Base-by-base conservation (phyloP, 2,888 invertebrate genomes). In the Hyposoter dolosus region DNA sequence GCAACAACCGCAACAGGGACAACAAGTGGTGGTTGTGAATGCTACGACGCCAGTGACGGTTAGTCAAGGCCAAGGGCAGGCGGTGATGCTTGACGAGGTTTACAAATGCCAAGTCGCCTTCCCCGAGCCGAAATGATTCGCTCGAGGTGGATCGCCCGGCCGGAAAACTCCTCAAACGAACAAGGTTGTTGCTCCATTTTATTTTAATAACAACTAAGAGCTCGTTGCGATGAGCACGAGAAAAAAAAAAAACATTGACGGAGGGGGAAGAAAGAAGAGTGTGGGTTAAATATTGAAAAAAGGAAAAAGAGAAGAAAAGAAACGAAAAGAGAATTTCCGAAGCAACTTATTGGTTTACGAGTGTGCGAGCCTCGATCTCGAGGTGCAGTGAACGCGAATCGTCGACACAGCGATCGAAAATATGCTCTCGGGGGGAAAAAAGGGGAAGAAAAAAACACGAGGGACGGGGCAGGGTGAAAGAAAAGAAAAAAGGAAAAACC, bases 31-130 rank as follows among this genome's bases (percentile, higher is more conserved):
- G 43, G 94, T 94, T n/a, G 94, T 94, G 32, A 94, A 94, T 81
- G 90, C 94, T 23, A 90, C 94, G 60, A 93, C 94, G 63, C 93
- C 94, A 17, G 93, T 93, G 45, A 93, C 94, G 50, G 94, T 94
- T 65, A 94, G 93, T 89, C 94, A 94, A 88, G 93, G 92, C 66
- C 94, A 93, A 88, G 93, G 94, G 45, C 94, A 94, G 88, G 91
- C 92, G 17, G 94, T 94, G 45, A 94, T 94, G 93, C 92, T 94
- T 56, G 94, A 94, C 82, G 94, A 94, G 83, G 93, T 94, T 89
- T 94, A 94, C 92, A 94, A 94, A 90, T 94, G 94, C 90, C 93
- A 94, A 91, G 94, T 94, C 90, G 93, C 94, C 89, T 94, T 94
- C 89, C 92, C 93, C 82, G 94, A 94, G 91, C 93, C 94, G 87